Conservation (phyloP, 2,888 invertebrate species). For the Siphlonurus alternatus region DNA sequence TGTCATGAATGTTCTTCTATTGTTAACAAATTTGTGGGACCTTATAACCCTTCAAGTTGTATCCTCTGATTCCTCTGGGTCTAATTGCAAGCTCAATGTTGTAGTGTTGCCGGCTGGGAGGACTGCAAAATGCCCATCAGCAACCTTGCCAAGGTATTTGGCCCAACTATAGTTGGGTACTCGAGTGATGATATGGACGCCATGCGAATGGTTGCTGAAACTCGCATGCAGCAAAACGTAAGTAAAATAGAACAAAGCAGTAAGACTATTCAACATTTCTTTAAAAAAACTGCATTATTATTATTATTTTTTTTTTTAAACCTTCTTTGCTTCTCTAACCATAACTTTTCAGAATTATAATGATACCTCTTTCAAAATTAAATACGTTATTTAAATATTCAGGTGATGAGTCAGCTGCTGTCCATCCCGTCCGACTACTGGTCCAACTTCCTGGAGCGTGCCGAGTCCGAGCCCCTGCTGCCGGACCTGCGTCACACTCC, state of each 20-base stretch:
- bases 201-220: slow-evolving; percentile 57
- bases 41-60: background rate
- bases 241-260: slow-evolving; percentile 5
- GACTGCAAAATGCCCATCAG: slow-evolving; percentile 83
- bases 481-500: background rate
- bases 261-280: too few species aligned
- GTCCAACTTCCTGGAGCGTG: slow-evolving; percentile 44
- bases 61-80: background rate
- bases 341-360: too few species aligned
- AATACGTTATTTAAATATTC: slow-evolving; percentile 20
- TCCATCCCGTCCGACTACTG: slow-evolving; percentile 59
- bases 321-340: slow-evolving; percentile 6
- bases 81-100: slow-evolving; percentile 14
- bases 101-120: slow-evolving; percentile 59
- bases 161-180: slow-evolving; percentile 86
- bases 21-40: background rate
- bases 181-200: slow-evolving; percentile 55
- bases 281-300: too few species aligned
- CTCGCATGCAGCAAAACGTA: slow-evolving; percentile 41
- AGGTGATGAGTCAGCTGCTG: slow-evolving; percentile 53
- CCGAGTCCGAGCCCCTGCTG: background rate
- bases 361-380: background rate
- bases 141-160: slow-evolving; percentile 83
- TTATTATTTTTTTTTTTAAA: background rate
- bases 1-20: slow-evolving; percentile 2